phyloP scores from a whole-genome alignment of 2,113 vertebrate genomes.

The Brachyhypopomus gauderio region DNA sequence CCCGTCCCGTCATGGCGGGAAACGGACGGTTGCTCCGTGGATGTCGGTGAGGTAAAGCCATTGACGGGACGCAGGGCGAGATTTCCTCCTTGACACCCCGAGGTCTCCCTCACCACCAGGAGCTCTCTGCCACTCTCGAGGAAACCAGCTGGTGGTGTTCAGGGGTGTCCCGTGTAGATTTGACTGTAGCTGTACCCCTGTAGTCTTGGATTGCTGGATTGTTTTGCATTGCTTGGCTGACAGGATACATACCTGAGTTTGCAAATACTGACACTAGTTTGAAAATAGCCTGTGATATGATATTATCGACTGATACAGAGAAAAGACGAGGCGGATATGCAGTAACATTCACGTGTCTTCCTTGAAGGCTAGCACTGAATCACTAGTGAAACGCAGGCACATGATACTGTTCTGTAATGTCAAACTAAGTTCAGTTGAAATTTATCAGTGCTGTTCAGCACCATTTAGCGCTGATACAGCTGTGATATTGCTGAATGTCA shows the following conservation, averaged over 20 bases:
- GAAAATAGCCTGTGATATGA: too few relatives aligned
- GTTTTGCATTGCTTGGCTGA: not conserved
- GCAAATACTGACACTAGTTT: not conserved
- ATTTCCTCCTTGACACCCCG: too few relatives aligned
- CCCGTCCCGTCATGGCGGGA: not conserved
- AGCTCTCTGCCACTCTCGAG: not conserved
- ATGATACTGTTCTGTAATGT: too few relatives aligned
- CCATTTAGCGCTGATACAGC: too few relatives aligned
- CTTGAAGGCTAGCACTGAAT: too few relatives aligned
- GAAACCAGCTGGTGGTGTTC: slow-evolving; percentile 39
- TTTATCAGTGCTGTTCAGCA: too few relatives aligned
- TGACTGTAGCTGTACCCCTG: not conserved
- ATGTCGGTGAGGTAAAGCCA: too few relatives aligned
- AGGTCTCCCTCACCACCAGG: too few relatives aligned
- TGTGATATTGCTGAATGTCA: too few relatives aligned
- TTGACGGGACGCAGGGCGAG: too few relatives aligned
- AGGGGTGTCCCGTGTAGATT: not conserved
- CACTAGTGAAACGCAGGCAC: too few relatives aligned
- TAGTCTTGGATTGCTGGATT: not conserved
- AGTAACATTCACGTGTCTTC: not conserved
- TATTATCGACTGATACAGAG: not conserved
- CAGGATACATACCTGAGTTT: not conserved
- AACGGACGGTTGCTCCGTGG: not conserved
- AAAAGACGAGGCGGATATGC: not conserved
- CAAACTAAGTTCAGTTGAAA: too few relatives aligned